phyloP scores from a whole-genome alignment of 2,113 vertebrate genomes.

The Pseudonaja textilis region DNA sequence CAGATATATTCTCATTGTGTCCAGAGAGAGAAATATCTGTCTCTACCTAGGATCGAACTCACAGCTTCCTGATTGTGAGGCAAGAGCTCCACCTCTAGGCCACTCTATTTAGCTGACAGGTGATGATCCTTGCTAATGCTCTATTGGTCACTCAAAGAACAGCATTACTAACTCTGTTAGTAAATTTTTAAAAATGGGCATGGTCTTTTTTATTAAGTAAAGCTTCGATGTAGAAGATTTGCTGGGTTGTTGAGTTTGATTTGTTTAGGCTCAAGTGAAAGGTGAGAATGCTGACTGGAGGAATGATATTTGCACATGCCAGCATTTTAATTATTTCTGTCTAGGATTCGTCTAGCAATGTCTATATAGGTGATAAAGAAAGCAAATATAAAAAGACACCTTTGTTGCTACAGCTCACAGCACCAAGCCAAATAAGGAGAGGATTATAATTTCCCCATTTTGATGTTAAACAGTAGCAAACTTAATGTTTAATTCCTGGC shows the following conservation, averaged over 20 bases:
- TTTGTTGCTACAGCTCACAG: conserved; percentile 30
- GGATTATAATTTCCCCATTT: conserved; percentile 31
- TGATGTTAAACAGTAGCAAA: conserved; percentile 40
- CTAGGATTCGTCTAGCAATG: conserved; percentile 52
- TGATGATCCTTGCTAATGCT: not conserved
- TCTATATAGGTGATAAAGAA: conserved; percentile 50
- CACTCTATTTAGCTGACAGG: not conserved
- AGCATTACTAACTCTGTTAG: not conserved
- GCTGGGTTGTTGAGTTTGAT: conserved; percentile 38
- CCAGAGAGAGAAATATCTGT: no score
- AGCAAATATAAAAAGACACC: not conserved
- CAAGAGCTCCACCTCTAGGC: no score
- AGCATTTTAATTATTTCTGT: conserved; percentile 58
- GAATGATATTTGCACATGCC: conserved; percentile 56
- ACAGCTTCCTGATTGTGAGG: no score
- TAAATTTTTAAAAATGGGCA: conserved; percentile 1
- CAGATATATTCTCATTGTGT: no score
- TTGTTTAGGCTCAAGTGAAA: conserved; percentile 53
- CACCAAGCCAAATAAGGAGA: conserved; percentile 35
- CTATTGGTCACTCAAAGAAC: not conserved
- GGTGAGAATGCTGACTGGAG: conserved; percentile 56
- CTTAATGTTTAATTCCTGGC: not conserved
- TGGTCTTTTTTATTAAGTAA: conserved; percentile 41
- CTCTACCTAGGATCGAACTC: no score
- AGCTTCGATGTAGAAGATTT: conserved; percentile 22